Conservation (phyloP, 1,140 invertebrate species). For the Drosophila lacertosa region DNA sequence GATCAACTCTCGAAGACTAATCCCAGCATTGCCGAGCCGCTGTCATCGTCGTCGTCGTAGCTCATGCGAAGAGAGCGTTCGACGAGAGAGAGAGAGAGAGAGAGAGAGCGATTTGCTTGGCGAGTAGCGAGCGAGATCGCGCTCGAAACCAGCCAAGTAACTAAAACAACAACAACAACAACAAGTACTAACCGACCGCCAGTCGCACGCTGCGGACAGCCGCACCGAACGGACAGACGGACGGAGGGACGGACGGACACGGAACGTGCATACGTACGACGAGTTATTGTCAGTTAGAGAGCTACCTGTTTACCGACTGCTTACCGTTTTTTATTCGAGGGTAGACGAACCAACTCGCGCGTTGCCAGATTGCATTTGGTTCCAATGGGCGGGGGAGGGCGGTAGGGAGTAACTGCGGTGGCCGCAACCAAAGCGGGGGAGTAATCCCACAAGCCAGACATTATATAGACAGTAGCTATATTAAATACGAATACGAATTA, state of each 20-base stretch:
- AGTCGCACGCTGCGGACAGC: constrained; percentile 71
- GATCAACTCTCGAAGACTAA: constrained; percentile 84
- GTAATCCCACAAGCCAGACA: too few relatives aligned
- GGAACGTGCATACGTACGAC: constrained; percentile 76
- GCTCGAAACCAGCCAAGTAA: constrained; percentile 60
- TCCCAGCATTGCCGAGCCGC: constrained; percentile 54
- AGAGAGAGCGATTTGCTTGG: constrained; percentile 1
- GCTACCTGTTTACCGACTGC: constrained; percentile 80
- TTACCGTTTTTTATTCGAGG: constrained; percentile 57
- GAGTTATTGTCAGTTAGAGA: constrained; percentile 83
- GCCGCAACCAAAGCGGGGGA: background rate
- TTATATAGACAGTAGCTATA: too few relatives aligned
- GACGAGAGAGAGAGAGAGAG: constrained; percentile 23
- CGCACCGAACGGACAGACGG: constrained; percentile 46
- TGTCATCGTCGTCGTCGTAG: constrained; percentile 31
- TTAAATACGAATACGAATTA: too few relatives aligned
- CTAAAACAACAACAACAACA: constrained; percentile 22
- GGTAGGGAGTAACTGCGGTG: constrained; percentile 32
- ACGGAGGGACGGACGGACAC: constrained; percentile 42
- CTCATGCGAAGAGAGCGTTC: constrained; percentile 25
- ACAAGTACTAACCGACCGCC: constrained; percentile 61
- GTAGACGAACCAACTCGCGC: constrained; percentile 32
- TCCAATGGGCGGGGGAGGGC: constrained; percentile 19
- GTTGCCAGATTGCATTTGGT: constrained; percentile 49
- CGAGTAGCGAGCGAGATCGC: constrained; percentile 32